Evolutionary conservation across 2,888 invertebrate genomes (phyloP).

Genomic region (Acrobasis repandana): DNA sequence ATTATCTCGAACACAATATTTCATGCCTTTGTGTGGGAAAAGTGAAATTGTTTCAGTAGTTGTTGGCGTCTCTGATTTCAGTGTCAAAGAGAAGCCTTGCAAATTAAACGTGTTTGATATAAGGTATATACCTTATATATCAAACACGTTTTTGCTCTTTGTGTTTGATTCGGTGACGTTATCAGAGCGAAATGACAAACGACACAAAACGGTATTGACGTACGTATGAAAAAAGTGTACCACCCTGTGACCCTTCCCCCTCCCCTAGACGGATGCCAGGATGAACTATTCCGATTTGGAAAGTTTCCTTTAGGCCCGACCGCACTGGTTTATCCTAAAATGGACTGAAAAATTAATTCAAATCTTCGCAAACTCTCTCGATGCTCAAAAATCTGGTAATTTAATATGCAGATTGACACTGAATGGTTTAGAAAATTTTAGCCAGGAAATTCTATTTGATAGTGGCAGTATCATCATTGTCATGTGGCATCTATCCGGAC

Average conservation of each 20-base stretch:
- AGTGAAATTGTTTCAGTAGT: slow-evolving; percentile 16
- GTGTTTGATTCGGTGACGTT: slow-evolving; percentile 13
- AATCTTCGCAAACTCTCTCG: slow-evolving; percentile 9
- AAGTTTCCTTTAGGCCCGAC: slow-evolving; percentile 71
- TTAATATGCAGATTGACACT: slow-evolving; percentile 18
- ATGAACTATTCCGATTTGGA: slow-evolving; percentile 79
- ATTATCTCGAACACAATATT: slow-evolving; percentile 18
- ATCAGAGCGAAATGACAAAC: slow-evolving; percentile 56
- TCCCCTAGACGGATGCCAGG: slow-evolving; percentile 68
- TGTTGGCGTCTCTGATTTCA: slow-evolving; percentile 2
- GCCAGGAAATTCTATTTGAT: no score
- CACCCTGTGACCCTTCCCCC: slow-evolving; percentile 41
- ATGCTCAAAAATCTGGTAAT: neutral
- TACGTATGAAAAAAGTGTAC: slow-evolving; percentile 57
- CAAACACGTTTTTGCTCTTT: no score
- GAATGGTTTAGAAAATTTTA: no score
- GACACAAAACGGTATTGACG: slow-evolving; percentile 60
- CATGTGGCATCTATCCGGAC: no score
- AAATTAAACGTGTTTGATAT: neutral
- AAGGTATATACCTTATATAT: no score
- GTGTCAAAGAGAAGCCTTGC: neutral
- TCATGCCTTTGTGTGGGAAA: slow-evolving; percentile 17
- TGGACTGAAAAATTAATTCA: slow-evolving; percentile 55
- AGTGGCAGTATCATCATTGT: no score
- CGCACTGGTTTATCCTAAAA: slow-evolving; percentile 56